A percentile compares a stretch with the other conserved stretches of the same genome.
Evolutionary conservation across 2,888 invertebrate species (phyloP).

Genomic region (Onthophagus sagittarius): DNA sequence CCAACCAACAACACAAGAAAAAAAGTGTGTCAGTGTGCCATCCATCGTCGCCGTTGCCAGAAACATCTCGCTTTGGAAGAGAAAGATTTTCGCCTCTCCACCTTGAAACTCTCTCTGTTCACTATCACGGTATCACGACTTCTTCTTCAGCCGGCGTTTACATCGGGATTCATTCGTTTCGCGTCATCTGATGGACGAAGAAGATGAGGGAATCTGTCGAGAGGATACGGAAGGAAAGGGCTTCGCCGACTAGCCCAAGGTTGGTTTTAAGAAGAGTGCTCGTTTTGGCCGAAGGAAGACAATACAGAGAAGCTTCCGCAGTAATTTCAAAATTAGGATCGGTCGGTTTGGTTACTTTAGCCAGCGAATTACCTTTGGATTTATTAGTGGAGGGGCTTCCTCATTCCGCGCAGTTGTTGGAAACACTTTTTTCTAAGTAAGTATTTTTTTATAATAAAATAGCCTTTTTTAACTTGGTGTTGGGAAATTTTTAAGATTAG

Average conservation of each 20-base stretch:
- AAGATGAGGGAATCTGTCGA: slow-evolving; percentile 69
- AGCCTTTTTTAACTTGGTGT: neutral
- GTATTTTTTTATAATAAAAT: slow-evolving; percentile 34
- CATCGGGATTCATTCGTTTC: slow-evolving; percentile 32
- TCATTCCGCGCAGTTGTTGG: slow-evolving; percentile 80
- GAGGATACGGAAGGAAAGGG: slow-evolving; percentile 64
- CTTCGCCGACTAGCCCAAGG: slow-evolving; percentile 61
- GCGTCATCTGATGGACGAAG: slow-evolving; percentile 33
- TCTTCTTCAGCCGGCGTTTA: slow-evolving; percentile 2
- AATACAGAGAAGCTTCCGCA: slow-evolving; percentile 86
- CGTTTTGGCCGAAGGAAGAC: slow-evolving; percentile 80
- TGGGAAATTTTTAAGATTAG: slow-evolving; percentile 42
- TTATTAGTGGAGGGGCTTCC: slow-evolving; percentile 86
- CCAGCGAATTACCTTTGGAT: slow-evolving; percentile 79
- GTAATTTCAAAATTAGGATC: slow-evolving; percentile 77
- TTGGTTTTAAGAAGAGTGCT: slow-evolving; percentile 67
- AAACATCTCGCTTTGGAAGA: neutral
- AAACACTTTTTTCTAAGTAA: slow-evolving; percentile 73
- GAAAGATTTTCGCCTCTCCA: neutral
- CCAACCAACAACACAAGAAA: neutral
- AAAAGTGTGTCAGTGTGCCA: slow-evolving; percentile 40
- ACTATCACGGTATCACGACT: slow-evolving; percentile 16
- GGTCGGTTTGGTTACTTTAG: slow-evolving; percentile 72
- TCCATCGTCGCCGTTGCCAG: slow-evolving; percentile 18
- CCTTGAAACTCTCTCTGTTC: slow-evolving; percentile 15